phyloP scores from a whole-genome alignment of 1,140 invertebrate species.

The Aporrectodea caliginosa region DNA sequence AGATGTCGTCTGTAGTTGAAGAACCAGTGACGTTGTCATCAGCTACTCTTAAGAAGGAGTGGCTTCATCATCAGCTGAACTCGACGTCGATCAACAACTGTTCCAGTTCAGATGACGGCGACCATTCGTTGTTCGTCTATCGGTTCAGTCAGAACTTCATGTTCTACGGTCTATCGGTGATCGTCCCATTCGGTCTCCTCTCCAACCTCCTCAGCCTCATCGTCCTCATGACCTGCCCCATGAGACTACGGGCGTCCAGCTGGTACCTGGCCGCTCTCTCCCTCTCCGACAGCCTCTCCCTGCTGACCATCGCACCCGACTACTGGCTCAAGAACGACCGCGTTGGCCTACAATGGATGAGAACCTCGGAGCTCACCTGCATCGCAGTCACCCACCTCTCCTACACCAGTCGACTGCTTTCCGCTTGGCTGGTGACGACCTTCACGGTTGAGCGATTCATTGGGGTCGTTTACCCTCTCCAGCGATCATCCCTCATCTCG shows the following conservation, averaged over 20 bases:
- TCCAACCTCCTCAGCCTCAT: constrained; percentile 60
- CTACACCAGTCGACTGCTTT: constrained; percentile 8
- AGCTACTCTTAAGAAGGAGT: too few relatives aligned
- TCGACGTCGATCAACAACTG: too few relatives aligned
- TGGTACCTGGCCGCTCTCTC: constrained; percentile 61
- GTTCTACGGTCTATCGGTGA: constrained; percentile 57
- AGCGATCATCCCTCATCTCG: background rate
- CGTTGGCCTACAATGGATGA: background rate
- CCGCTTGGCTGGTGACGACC: constrained; percentile 17
- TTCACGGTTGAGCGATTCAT: constrained; percentile 17
- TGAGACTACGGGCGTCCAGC: constrained; percentile 59
- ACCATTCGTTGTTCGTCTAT: too few relatives aligned
- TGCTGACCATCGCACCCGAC: constrained; percentile 5
- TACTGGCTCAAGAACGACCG: constrained; percentile 8
- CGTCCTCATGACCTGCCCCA: constrained; percentile 59
- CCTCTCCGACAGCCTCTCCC: constrained; percentile 47
- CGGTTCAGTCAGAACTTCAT: background rate
- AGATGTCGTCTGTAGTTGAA: too few relatives aligned
- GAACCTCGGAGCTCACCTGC: background rate
- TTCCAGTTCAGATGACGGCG: too few relatives aligned
- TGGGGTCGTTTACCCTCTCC: constrained; percentile 3
- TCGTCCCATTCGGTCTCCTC: constrained; percentile 58
- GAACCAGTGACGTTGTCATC: too few relatives aligned
- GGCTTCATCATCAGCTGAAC: too few relatives aligned
- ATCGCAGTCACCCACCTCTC: constrained; percentile 7